These are phyloP conservation scores for Pectinophora gossypiella DNA, from an alignment of 1,140 invertebrate species.

Conservation along the genomic window DNA sequence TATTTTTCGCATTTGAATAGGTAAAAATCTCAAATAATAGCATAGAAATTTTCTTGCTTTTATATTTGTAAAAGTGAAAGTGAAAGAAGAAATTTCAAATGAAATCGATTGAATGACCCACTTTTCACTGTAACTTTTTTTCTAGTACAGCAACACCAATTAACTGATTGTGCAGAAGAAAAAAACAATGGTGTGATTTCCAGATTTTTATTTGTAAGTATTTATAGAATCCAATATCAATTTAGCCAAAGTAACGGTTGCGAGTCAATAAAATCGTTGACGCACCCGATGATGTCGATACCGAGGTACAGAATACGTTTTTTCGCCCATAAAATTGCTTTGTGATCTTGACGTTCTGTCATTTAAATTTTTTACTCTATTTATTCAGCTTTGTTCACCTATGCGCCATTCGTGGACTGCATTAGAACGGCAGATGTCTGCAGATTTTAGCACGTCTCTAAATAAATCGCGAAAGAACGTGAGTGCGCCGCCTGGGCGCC, in stretches of 20 bases:
- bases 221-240: constrained; percentile 71
- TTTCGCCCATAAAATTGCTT: constrained; percentile 40
- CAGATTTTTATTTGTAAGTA: constrained; percentile 76
- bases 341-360: constrained; percentile 63
- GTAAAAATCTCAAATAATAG: too few species aligned
- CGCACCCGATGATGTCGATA: constrained; percentile 37
- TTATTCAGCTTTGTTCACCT: constrained; percentile 69
- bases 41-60: too few species aligned
- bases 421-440: constrained; percentile 59
- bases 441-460: constrained; percentile 55
- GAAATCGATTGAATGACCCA: constrained; percentile 35
- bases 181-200: constrained; percentile 75
- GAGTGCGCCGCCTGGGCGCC: constrained; percentile 40
- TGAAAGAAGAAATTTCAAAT: constrained; percentile 20
- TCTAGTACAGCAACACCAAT: constrained; percentile 53
- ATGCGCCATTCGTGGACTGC: constrained; percentile 68
- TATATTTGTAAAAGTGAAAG: too few species aligned
- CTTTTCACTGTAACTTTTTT: constrained; percentile 37
- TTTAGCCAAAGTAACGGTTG: constrained; percentile 54
- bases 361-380: constrained; percentile 69
- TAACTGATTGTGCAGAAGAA: constrained; percentile 72
- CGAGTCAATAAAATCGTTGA: constrained; percentile 45
- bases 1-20: too few species aligned
- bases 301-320: constrained; percentile 45
- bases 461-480: constrained; percentile 41